A percentile compares a stretch with the other conserved stretches of the same genome.
Evolutionary conservation across 2,888 invertebrate genomes (phyloP).

Genomic region (Cynaeus angustus): DNA sequence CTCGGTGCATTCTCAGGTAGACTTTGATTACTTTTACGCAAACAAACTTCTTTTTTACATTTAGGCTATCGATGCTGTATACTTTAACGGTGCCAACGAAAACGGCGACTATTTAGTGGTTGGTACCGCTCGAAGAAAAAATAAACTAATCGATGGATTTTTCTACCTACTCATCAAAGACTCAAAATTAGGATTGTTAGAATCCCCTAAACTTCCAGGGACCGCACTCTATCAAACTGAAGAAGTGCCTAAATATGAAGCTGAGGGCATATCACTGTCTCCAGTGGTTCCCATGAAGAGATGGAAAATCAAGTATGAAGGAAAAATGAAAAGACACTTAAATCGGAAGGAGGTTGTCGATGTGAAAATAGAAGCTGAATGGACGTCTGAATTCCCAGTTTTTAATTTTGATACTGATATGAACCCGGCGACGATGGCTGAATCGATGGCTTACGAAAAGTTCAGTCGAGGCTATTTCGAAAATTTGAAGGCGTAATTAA

Average conservation of each 20-base stretch:
- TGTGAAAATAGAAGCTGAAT: conserved; percentile 76
- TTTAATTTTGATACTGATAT: conserved; percentile 83
- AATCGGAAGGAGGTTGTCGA: conserved; percentile 69
- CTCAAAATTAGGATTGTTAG: conserved; percentile 76
- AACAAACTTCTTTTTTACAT: conserved; percentile 50
- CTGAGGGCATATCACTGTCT: conserved; percentile 77
- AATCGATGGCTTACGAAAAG: conserved; percentile 79
- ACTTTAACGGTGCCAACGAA: conserved; percentile 77
- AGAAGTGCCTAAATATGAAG: conserved; percentile 73
- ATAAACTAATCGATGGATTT: conserved; percentile 77
- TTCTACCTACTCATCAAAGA: conserved; percentile 74
- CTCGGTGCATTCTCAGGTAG: conserved; percentile 71
- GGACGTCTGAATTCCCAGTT: conserved; percentile 76
- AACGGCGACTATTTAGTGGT: conserved; percentile 77
- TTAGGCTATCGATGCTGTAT: conserved; percentile 81
- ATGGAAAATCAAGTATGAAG: conserved; percentile 79
- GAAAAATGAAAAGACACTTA: conserved; percentile 76
- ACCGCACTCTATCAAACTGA: conserved; percentile 74
- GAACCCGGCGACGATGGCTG: conserved; percentile 76
- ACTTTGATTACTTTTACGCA: too few relatives aligned
- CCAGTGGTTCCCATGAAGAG: conserved; percentile 80
- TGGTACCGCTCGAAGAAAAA: conserved; percentile 76
- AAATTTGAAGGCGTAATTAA: conserved; percentile 75
- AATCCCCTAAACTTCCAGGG: conserved; percentile 77
- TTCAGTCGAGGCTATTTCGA: conserved; percentile 82